These are phyloP conservation scores for Saccopteryx leptura DNA, from an alignment of 2,113 vertebrate genomes.

Conservation along the genomic window DNA sequence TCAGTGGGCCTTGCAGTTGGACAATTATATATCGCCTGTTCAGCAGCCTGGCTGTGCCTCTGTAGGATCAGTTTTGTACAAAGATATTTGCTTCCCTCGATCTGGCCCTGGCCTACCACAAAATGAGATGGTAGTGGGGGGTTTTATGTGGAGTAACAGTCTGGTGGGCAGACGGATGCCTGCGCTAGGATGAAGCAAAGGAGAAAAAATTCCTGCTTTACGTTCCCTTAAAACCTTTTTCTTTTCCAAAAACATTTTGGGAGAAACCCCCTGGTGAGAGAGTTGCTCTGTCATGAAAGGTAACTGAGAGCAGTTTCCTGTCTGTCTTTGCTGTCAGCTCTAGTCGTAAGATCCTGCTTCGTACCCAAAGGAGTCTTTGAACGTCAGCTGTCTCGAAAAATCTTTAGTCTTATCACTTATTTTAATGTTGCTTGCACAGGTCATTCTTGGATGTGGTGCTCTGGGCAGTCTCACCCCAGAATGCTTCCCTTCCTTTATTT, in stretches of 20 bases:
- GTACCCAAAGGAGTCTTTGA: conserved; percentile 89
- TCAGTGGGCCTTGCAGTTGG: neutral
- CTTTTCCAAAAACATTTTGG: conserved; percentile 56
- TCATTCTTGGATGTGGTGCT: conserved; percentile 85
- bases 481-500: conserved; percentile 98
- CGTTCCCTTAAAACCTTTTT: conserved; percentile 28
- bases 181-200: neutral
- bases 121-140: neutral
- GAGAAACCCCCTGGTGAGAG: conserved; percentile 60
- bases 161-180: conserved; percentile 5
- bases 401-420: conserved; percentile 78
- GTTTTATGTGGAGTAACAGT: conserved; percentile 34
- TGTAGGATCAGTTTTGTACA: neutral
- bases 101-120: neutral
- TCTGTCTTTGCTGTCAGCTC: conserved; percentile 76
- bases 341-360: conserved; percentile 71
- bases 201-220: neutral
- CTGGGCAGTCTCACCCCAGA: conserved; percentile 90
- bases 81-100: conserved; percentile 46
- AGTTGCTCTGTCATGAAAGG: conserved; percentile 40
- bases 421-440: conserved; percentile 81
- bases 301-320: conserved; percentile 75
- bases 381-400: conserved; percentile 83
- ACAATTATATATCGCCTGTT: neutral
- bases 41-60: neutral